Evolutionary conservation across 2,113 vertebrate genomes (phyloP), one percentile per base, ranked within the genome.

Genomic region (Uropsilus gracilis): DNA sequence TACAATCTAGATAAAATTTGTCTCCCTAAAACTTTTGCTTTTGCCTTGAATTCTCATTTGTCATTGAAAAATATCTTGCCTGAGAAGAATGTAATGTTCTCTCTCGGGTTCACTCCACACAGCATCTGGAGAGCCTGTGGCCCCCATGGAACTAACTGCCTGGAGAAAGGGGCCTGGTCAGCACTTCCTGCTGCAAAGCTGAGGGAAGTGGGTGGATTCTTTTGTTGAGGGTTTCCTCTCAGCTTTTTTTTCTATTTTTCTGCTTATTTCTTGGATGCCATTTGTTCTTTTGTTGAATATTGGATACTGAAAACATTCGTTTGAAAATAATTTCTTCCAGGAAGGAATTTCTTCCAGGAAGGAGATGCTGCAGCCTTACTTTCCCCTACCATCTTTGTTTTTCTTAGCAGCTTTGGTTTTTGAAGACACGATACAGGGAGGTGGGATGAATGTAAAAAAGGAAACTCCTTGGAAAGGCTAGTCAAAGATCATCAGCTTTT

Each of bases 281-380:
- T 82, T 80, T 91, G 55, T 95, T 92, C 39, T 82, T 68, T 37
- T 18, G n/a, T 57, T 86, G 55, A 59, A 34, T 59, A 37, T 24
- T 20, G 17, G 5, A 13, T 68, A 76, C 72, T 72, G 37, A 66
- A 75, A 92, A 68, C 9, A 68, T 48, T 63, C 18, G 48, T 24
- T 18, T 6, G n/a, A 66, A 76, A 86, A 57, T 5, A 68, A 39
- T 53, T 26, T 37, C 18, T 26, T 66, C 32, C 68, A 18, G 17
- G 39, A 37, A 9, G 66, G 37, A 34, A 2, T 14, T 3, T 68
- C 59, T 55, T 76, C 11, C 8, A 46, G 32, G 53, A 34, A 2
- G 6, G 69, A 34, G 69, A 68, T 37, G 37, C 26, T 64, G 39
- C 46, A 48, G 8, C 39, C 14, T 20, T 76, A 0, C 48, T 90